Conservation (phyloP, 2,888 invertebrate species). For the Drosophila pseudotalamancana region DNA sequence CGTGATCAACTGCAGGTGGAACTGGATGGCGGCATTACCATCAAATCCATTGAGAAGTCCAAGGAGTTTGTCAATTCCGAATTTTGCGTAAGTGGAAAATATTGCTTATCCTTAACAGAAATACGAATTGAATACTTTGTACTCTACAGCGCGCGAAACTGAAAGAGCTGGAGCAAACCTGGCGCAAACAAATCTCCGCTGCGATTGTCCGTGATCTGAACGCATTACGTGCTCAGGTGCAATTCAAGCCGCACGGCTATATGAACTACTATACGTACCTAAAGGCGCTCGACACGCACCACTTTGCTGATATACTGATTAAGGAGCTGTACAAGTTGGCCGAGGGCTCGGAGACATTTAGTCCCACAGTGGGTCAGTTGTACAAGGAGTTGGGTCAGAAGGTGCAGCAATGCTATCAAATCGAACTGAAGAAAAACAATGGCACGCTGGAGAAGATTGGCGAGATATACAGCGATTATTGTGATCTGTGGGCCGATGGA, state of each 20-base stretch:
- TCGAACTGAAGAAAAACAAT: slow-evolving; percentile 87
- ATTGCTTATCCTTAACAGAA: neutral
- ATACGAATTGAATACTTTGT: neutral
- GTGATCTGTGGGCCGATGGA: slow-evolving; percentile 87
- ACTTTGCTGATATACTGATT: slow-evolving; percentile 88
- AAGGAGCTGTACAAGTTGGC: slow-evolving; percentile 89
- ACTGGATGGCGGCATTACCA: slow-evolving; percentile 87
- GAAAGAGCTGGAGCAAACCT: slow-evolving; percentile 87
- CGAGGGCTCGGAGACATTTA: slow-evolving; percentile 92
- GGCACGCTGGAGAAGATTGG: slow-evolving; percentile 88
- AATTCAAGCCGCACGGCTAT: slow-evolving; percentile 85
- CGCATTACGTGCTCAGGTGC: slow-evolving; percentile 87
- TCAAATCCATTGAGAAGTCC: slow-evolving; percentile 87
- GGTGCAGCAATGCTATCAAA: slow-evolving; percentile 88
- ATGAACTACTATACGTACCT: slow-evolving; percentile 90
- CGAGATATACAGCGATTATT: slow-evolving; percentile 87
- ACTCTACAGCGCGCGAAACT: slow-evolving; percentile 87
- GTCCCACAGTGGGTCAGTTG: slow-evolving; percentile 88
- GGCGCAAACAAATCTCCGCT: slow-evolving; percentile 87
- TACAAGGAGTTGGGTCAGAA: slow-evolving; percentile 88
- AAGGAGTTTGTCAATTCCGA: slow-evolving; percentile 82
- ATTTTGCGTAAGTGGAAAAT: slow-evolving; percentile 84
- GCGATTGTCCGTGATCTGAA: slow-evolving; percentile 90
- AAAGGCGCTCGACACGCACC: slow-evolving; percentile 86
- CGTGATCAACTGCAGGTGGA: slow-evolving; percentile 89